Conservation (phyloP, 1,140 invertebrate genomes). For the Ephestia elutella region DNA sequence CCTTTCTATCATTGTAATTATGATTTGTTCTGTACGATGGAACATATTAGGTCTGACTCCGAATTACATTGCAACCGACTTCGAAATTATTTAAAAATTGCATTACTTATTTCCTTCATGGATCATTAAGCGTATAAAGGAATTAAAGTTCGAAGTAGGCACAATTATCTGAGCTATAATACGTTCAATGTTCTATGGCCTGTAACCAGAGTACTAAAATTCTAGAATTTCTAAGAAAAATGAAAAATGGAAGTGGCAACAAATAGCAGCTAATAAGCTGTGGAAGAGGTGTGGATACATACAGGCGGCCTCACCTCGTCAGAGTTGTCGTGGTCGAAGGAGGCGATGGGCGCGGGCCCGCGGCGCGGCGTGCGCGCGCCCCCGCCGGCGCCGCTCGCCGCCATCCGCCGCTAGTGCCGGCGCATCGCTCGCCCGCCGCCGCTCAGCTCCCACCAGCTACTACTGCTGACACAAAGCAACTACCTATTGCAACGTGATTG, state of each 20-base stretch:
- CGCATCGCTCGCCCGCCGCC: slow-evolving; percentile 14
- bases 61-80: too few species aligned
- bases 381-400: slow-evolving; percentile 41
- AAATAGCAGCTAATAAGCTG: slow-evolving; percentile 12
- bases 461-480: neutral
- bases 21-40: too few species aligned
- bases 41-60: too few species aligned
- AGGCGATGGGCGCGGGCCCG: slow-evolving; percentile 93
- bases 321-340: slow-evolving; percentile 89
- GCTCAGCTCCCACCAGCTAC: neutral
- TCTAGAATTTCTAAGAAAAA: neutral
- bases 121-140: too few species aligned
- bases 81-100: too few species aligned
- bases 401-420: slow-evolving; percentile 34
- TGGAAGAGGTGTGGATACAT: slow-evolving; percentile 52
- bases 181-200: too few species aligned
- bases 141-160: too few species aligned
- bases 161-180: too few species aligned
- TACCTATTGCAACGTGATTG: too few species aligned
- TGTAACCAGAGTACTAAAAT: too few species aligned
- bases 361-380: slow-evolving; percentile 78
- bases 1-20: too few species aligned
- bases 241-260: neutral
- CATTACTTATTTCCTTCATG: too few species aligned
- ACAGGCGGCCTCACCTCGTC: slow-evolving; percentile 83